phyloP scores from a whole-genome alignment of 2,888 invertebrate genomes.

The Xanthorhoe designata region DNA sequence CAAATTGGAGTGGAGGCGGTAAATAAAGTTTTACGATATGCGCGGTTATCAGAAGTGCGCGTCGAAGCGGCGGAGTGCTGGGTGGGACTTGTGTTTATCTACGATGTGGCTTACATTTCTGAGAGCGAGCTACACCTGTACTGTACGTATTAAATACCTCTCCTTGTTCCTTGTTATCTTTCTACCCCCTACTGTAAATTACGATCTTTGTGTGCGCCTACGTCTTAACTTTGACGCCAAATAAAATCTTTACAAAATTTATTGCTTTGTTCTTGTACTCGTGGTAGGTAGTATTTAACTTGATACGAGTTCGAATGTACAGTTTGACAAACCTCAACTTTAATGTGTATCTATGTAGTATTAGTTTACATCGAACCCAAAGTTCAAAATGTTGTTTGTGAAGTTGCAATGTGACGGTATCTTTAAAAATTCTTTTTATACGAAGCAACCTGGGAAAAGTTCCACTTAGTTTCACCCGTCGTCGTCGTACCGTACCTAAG shows the following conservation, averaged over 20 bases:
- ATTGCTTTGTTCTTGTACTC: slow-evolving; percentile 41
- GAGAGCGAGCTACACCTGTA: slow-evolving; percentile 63
- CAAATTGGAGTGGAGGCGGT: slow-evolving; percentile 75
- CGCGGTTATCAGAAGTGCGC: slow-evolving; percentile 75
- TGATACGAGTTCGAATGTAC: not conserved
- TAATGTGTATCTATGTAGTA: slow-evolving; percentile 28
- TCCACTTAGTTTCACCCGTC: slow-evolving; percentile 77
- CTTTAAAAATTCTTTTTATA: slow-evolving; percentile 79
- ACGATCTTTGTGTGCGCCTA: slow-evolving; percentile 57
- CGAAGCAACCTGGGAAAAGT: slow-evolving; percentile 76
- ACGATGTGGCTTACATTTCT: slow-evolving; percentile 57
- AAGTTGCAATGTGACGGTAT: slow-evolving; percentile 64
- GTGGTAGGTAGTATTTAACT: slow-evolving; percentile 12
- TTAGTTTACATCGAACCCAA: slow-evolving; percentile 39
- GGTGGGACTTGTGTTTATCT: slow-evolving; percentile 63
- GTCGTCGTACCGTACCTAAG: slow-evolving; percentile 71
- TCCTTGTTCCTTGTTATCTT: slow-evolving; percentile 67
- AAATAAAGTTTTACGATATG: slow-evolving; percentile 81
- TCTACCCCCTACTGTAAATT: slow-evolving; percentile 63
- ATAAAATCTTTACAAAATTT: slow-evolving; percentile 52
- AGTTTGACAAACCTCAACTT: slow-evolving; percentile 1
- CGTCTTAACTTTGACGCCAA: slow-evolving; percentile 45
- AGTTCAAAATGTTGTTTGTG: slow-evolving; percentile 63
- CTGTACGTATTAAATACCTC: slow-evolving; percentile 63
- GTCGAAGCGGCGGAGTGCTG: slow-evolving; percentile 56